Conservation (phyloP, 2,888 invertebrate species). For the Blomia tropicalis region DNA sequence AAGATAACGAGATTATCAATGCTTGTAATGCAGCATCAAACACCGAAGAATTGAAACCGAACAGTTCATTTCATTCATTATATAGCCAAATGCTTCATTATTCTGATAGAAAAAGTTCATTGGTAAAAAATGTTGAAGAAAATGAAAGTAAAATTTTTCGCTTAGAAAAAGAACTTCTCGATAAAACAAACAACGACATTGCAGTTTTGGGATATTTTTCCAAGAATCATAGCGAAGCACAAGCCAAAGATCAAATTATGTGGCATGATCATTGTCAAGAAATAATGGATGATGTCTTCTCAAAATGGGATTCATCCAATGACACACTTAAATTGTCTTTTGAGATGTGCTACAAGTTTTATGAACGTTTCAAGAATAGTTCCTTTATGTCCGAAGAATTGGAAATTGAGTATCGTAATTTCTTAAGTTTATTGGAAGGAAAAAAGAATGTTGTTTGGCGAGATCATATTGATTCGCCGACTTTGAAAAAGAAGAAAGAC, state of each 20-base stretch:
- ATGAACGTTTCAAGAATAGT: neutral
- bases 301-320: neutral
- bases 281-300: conserved; percentile 17
- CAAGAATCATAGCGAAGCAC: conserved; percentile 8
- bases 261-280: conserved; percentile 17
- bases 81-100: conserved; percentile 23
- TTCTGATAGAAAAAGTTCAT: neutral
- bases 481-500: neutral
- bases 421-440: conserved; percentile 21
- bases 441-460: conserved; percentile 26
- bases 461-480: conserved; percentile 20
- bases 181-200: conserved; percentile 16
- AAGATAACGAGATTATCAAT: conserved; percentile 19
- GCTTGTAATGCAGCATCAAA: neutral
- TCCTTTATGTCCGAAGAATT: conserved; percentile 16
- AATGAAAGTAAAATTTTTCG: conserved; percentile 13
- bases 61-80: conserved; percentile 2
- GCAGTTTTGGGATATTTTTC: conserved; percentile 19
- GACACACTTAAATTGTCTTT: neutral
- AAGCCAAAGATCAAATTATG: conserved; percentile 20
- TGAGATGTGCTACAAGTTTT: no score
- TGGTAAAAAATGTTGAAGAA: conserved; percentile 15
- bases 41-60: neutral
- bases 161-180: conserved; percentile 17
- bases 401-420: conserved; percentile 1